These are phyloP conservation scores for Maniola jurtina DNA, from an alignment of 1,140 invertebrate species.

Conservation along the genomic window DNA sequence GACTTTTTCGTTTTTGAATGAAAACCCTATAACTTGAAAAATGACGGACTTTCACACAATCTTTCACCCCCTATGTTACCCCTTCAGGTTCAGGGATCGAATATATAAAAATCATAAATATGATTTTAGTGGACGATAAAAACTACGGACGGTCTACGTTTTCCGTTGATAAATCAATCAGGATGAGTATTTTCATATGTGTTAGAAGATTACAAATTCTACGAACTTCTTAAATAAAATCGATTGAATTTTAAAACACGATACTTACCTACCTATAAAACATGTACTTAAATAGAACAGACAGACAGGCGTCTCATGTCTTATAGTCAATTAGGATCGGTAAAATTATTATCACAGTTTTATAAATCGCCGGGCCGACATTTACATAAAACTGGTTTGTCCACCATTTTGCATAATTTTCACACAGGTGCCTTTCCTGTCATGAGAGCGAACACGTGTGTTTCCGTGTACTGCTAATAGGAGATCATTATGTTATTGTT, in stretches of 20 bases:
- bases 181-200: too few relatives aligned
- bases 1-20: too few relatives aligned
- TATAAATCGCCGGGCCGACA: constrained; percentile 26
- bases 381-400: constrained; percentile 35
- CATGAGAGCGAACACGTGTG: constrained; percentile 21
- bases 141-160: too few relatives aligned
- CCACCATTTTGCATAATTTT: constrained; percentile 43
- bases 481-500: neutral
- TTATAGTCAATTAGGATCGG: constrained; percentile 31
- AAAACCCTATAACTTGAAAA: too few relatives aligned
- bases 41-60: too few relatives aligned
- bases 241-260: too few relatives aligned
- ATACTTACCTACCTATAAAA: neutral
- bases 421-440: constrained; percentile 35
- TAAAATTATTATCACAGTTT: constrained; percentile 31
- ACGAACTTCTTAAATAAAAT: neutral
- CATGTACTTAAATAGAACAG: constrained; percentile 17
- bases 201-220: too few relatives aligned
- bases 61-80: too few relatives aligned
- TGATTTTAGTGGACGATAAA: too few relatives aligned
- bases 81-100: too few relatives aligned
- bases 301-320: constrained; percentile 23
- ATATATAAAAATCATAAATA: too few relatives aligned
- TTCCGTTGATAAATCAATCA: too few relatives aligned
- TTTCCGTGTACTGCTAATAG: constrained; percentile 18